phyloP scores from a whole-genome alignment of 1,140 invertebrate genomes.

The Conopomorpha cramerella region DNA sequence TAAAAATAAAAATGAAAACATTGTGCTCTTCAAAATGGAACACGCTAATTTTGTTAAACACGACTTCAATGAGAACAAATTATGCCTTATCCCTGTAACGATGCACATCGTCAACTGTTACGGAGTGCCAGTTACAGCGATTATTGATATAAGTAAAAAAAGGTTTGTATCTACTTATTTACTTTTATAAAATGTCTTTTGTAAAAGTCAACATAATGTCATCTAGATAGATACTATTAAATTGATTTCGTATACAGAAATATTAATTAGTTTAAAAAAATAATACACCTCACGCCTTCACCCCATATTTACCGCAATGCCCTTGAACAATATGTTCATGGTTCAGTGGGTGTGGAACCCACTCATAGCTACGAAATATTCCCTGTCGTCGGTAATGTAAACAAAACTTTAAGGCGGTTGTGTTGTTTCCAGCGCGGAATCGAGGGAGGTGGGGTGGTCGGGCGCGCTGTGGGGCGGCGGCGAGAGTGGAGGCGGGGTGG shows the following conservation, averaged over 20 bases:
- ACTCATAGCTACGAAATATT: too few relatives aligned
- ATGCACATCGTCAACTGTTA: constrained; percentile 59
- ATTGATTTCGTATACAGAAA: too few relatives aligned
- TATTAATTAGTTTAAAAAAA: too few relatives aligned
- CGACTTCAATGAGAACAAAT: constrained; percentile 51
- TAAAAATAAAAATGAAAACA: constrained; percentile 35
- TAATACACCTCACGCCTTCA: too few relatives aligned
- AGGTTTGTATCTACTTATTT: constrained; percentile 16
- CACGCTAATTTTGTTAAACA: constrained; percentile 56
- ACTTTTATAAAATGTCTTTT: too few relatives aligned
- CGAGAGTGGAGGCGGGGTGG: constrained; percentile 19
- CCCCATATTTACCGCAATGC: too few relatives aligned
- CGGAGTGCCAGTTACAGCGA: constrained; percentile 36
- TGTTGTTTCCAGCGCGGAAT: constrained; percentile 24
- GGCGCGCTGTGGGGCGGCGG: constrained; percentile 24
- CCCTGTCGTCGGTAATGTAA: too few relatives aligned
- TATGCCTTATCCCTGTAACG: constrained; percentile 60
- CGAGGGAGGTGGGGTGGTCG: constrained; percentile 35
- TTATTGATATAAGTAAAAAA: constrained; percentile 47
- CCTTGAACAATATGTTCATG: too few relatives aligned
- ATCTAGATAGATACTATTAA: too few relatives aligned
- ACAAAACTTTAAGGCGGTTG: too few relatives aligned
- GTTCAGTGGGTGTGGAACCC: too few relatives aligned
- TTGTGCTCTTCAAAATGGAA: constrained; percentile 57
- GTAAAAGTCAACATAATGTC: too few relatives aligned